Conservation (phyloP, 2,113 vertebrate species). For the Ciconia boyciana region DNA sequence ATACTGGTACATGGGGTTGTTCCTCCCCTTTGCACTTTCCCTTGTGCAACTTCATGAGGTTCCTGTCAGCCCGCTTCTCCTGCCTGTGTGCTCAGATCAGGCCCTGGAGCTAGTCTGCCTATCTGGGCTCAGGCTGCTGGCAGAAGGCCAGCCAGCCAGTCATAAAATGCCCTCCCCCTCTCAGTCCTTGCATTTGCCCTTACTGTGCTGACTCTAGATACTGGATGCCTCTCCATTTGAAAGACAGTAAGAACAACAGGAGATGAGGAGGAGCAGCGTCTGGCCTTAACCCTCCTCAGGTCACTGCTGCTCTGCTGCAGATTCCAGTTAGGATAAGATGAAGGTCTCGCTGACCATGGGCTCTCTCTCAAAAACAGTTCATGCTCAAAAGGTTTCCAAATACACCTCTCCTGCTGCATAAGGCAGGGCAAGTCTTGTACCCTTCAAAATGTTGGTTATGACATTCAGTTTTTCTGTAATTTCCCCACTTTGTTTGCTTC, state of each 20-base stretch:
- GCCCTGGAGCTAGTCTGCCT: neutral
- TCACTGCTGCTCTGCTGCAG: neutral
- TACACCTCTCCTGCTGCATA: neutral
- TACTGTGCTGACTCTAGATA: neutral
- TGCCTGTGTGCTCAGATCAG: neutral
- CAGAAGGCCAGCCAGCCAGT: neutral
- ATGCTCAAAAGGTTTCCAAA: neutral
- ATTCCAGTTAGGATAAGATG: neutral
- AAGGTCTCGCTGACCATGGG: neutral
- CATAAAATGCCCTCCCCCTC: neutral
- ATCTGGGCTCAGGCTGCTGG: neutral
- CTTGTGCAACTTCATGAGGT: neutral
- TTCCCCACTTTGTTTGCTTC: neutral
- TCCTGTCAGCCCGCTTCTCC: neutral
- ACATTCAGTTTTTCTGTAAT: neutral
- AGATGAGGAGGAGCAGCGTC: neutral
- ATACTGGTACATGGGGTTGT: neutral
- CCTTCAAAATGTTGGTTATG: neutral
- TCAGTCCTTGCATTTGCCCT: neutral
- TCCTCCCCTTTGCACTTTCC: neutral
- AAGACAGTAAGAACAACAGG: neutral
- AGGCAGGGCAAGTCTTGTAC: neutral
- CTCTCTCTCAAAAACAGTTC: neutral
- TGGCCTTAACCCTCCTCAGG: neutral
- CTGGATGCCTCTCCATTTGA: neutral